Evolutionary conservation across 2,888 invertebrate genomes (phyloP), one percentile per base, ranked within the genome.

Genomic region (Portevinia maculata): DNA sequence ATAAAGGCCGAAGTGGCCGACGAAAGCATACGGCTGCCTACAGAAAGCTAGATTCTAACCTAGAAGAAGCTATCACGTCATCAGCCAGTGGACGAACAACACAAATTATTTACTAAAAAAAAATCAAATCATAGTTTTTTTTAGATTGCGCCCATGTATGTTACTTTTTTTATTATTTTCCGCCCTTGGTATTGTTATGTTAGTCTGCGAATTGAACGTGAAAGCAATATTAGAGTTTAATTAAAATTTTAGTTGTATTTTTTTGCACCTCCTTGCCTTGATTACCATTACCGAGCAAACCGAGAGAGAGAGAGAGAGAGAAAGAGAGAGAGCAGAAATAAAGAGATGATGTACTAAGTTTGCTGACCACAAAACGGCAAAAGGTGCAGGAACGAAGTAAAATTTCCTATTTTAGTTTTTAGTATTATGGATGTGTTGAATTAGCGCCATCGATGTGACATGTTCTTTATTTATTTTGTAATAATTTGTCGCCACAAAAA

Each of bases 1-100:
- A 73, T 53, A 86, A 67, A 21, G 84, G 81, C 21, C 85, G 85
- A 71, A 86, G 87, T 69, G 89, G 89, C 53, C 88, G 88, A 87
- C 90, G 94, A 79, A 93, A 93, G 44, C 93, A 93, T 86, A 93
- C 93, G 1, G 93, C 94, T 0, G 93, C 92, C 86, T 94, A 94
- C 87, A 92, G 93, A 67, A 94, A 94, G 87, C 90, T 94, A 69
- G 94, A 94, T 87, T 93, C 93, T 84, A 94, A 93, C 86, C 90
- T 94, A 75, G 94, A 94, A 89, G 94, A 94, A 89, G 94, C 94
- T 34, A 93, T 94, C 44, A 93, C 93, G 3, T 94, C 94, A 8
- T 73, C 84, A 21, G 76, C 75, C 7, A 76, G 85, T 57, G 65
- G 81, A 64, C 67, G 86, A 69, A 76, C 86, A 78, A 74, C 86